Evolutionary conservation across 2,797 vertebrate genomes (phyloP), one percentile per base, ranked within the genome.

Genomic region (Argentina silus): DNA sequence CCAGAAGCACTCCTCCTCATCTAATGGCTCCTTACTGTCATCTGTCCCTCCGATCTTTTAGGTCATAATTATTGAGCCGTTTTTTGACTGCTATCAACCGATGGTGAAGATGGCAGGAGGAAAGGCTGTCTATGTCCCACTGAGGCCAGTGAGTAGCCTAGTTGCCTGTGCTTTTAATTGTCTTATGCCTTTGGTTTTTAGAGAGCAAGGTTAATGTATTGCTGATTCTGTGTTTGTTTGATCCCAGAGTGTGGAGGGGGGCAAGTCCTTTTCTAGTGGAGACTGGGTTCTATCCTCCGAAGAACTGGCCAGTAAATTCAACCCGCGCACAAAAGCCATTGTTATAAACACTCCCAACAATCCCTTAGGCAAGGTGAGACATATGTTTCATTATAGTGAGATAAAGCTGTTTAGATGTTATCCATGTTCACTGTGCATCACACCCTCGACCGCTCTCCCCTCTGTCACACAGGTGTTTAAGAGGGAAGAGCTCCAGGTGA

Each of bases 11-110:
- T 75, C 2, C 15, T 10, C 17, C 48, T 12, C 51, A 12, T 15
- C 0, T 56, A 7, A 59, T 66, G 2, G 21, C 14, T 45, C 51
- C 6, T 17, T 15, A 42, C 14, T 27, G 5, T 45, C 14, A 23
- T 47, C 9, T 47, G 57, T 43, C 10, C 21, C 2, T 8, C 9
- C 17, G 59, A 8, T 51, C 61, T 4, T 76, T 19, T 83, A 99
- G 98, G 98, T 99, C 63, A 96, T 99, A 84, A 94, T 99, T 74
- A 89, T 98, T 0, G 98, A 99, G 76, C 98, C 98, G 0, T 98
- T 93, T 83, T 99, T 99, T 0, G 97, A 98, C 88, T 98, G 97
- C 91, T 99, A 98, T 15, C 93, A 97, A 77, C 88, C 95, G 0
- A 99, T 99, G 97, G 95, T 96, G 10, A 89, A 86, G 83, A 98